Evolutionary conservation across 2,797 vertebrate species (phyloP).

Genomic region (Ctenopoma kingsleyae): DNA sequence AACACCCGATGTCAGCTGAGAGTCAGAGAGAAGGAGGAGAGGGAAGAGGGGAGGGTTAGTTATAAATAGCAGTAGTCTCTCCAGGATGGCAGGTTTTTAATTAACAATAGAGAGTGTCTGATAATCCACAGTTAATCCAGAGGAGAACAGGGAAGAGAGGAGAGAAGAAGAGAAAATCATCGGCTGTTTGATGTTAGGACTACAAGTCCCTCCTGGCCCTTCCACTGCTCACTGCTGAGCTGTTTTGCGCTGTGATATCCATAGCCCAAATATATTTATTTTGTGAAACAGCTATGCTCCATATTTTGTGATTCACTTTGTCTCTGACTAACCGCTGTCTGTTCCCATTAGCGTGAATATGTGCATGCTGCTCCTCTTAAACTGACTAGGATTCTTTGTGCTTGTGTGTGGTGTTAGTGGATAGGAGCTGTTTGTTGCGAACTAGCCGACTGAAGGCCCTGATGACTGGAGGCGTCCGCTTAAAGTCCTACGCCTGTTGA

Average conservation of each 20-base stretch:
- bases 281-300: conserved; percentile 77
- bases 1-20: conserved; percentile 75
- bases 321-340: conserved; percentile 84
- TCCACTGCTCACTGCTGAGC: conserved; percentile 62
- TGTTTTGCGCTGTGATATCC: conserved; percentile 70
- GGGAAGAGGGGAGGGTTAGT: conserved; percentile 62
- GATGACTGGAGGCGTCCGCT: conserved; percentile 72
- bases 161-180: conserved; percentile 76
- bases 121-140: conserved; percentile 85
- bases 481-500: conserved; percentile 72
- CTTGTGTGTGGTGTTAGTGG: conserved; percentile 60
- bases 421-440: conserved; percentile 68
- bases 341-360: conserved; percentile 83
- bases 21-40: conserved; percentile 63
- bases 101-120: conserved; percentile 82
- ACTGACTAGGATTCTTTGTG: conserved; percentile 63
- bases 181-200: conserved; percentile 81
- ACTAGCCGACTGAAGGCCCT: conserved; percentile 65
- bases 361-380: conserved; percentile 63
- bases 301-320: conserved; percentile 87
- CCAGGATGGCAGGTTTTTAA: conserved; percentile 82
- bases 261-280: conserved; percentile 80
- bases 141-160: conserved; percentile 77
- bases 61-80: conserved; percentile 82
- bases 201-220: conserved; percentile 77